Base-by-base conservation (phyloP, 2,888 invertebrate genomes). In the Metopia argyrocephala region DNA sequence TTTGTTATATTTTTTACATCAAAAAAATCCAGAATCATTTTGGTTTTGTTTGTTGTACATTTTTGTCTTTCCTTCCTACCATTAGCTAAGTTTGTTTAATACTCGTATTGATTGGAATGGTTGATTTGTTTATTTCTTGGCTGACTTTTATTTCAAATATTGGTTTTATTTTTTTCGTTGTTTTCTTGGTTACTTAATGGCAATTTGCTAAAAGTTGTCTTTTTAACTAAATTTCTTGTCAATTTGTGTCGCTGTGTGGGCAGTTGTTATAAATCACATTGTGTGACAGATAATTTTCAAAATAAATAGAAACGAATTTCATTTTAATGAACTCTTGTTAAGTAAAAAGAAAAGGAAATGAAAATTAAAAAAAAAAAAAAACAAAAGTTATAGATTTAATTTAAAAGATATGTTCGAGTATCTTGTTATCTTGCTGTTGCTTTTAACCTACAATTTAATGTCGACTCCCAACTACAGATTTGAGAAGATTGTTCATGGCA, bases 221-320 rank as follows among this genome's bases (percentile, higher is more conserved):
- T 71, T n/a, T 81, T 81, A 81, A 75, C 70, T 70, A 78, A 81
- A 81, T 78, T 81, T 81, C 81, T 78, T 81, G 81, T 81, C 81
- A 81, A 81, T 78, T 81, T 81, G 81, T 78, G 78, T 81, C 81
- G 81, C 61, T 81, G 81, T 81, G 81, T 81, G 81, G 81, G 81
- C 81, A 81, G 81, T 81, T 81, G 81, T 78, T 81, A 78, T 81
- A 81, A 81, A 81, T 81, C 81, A 78, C 74, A 74, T 78, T 78
- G 57, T 74, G 59, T 78, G 78, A 78, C 78, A 75, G 76, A 73
- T 45, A 73, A 73, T 66, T 76, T 64, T 62, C n/a, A n/a, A n/a
- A n/a, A n/a, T n/a, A 76, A 80, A 64, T 73, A 46, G 68, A 76
- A 62, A 62, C 62, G 18, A 73, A 78, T 48, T 56, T 66, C 66